Base-by-base conservation (phyloP, 1,140 invertebrate genomes). In the Pseudomyrmex gracilis region DNA sequence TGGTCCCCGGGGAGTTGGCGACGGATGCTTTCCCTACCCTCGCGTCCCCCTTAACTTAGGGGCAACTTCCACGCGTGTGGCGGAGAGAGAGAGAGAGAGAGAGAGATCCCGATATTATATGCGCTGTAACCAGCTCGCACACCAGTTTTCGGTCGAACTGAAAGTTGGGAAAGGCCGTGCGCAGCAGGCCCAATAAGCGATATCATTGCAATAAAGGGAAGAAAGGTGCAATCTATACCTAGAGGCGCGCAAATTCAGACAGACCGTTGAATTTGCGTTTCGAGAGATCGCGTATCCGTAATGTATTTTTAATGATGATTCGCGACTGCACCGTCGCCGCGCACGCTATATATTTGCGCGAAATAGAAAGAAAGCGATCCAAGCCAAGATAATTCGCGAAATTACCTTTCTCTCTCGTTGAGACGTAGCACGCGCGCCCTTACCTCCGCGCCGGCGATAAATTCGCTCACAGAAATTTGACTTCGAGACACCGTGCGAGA, bases 1-100 rank as follows among this genome's bases (percentile, higher is more conserved):
- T 92, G 91, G 90, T 91, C 90, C 84, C 86, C 84, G 61, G 85
- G 85, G 88, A 82, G 90, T 88, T 91, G 86, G 77, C 83, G 86
- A 86, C 90, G 87, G 53, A 86, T 86, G 90, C 82, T 87, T 64
- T 61, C 45, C 66, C 66, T 67, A 82, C 80, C 84, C 86, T 90
- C 84, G 74, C 64, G 58, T 63, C 49, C 20, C 66, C 20, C 34
- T 9, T 12, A 17, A 64, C 78, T 63, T 53, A 34, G 34, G 24
- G 70, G 57, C 2, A 13, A 61, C 53, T 12, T 24, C 47, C 47
- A 22, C 17, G 24, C 73, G 64, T 12, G 47, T n/a, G 63, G 45
- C 64, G 51, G 53, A 34, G 34, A 51, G 53, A 34, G 34, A 45
- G 34, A 51, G 58, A n/a, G n/a, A n/a, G 53, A 34, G 34, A 51